Percentiles rank a stretch among this genome's conserved stretches.
phyloP scores from a whole-genome alignment of 1,140 invertebrate species.

The Musca domestica region DNA sequence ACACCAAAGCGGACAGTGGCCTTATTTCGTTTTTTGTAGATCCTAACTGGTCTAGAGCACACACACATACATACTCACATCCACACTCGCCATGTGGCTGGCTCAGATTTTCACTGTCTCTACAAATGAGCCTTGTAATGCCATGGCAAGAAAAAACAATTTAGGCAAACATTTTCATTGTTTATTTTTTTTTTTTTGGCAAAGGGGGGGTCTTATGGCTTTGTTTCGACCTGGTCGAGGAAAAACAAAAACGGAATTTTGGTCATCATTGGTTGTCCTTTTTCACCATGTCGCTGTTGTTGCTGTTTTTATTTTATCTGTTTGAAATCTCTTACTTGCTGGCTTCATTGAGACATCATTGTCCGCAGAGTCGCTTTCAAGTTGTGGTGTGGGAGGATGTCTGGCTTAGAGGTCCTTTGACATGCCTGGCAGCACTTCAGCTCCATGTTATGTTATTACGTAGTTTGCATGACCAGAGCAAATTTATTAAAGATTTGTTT shows the following conservation, averaged over 20 bases:
- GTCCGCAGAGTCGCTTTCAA: slow-evolving; percentile 6
- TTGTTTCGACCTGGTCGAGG: background rate
- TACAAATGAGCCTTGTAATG: background rate
- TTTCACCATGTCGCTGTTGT: no score
- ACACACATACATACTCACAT: no score
- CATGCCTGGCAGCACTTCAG: background rate
- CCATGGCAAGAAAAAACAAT: background rate
- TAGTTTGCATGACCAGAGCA: slow-evolving; percentile 24
- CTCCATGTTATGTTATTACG: slow-evolving; percentile 26
- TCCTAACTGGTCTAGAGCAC: no score
- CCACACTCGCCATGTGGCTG: no score
- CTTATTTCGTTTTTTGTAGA: no score
- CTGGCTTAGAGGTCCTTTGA: no score
- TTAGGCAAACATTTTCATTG: background rate
- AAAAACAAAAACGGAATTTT: background rate
- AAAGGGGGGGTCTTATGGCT: no score
- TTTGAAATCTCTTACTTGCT: background rate
- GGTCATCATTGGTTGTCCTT: background rate
- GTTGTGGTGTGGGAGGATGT: background rate
- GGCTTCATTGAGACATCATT: slow-evolving; percentile 16
- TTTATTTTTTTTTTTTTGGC: background rate
- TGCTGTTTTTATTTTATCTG: slow-evolving; percentile 6
- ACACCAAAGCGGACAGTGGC: background rate
- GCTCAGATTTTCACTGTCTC: background rate
- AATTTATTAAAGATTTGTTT: slow-evolving; percentile 25